These are phyloP conservation scores for Volucella inanis DNA, from an alignment of 2,888 invertebrate species.

Conservation along the genomic window DNA sequence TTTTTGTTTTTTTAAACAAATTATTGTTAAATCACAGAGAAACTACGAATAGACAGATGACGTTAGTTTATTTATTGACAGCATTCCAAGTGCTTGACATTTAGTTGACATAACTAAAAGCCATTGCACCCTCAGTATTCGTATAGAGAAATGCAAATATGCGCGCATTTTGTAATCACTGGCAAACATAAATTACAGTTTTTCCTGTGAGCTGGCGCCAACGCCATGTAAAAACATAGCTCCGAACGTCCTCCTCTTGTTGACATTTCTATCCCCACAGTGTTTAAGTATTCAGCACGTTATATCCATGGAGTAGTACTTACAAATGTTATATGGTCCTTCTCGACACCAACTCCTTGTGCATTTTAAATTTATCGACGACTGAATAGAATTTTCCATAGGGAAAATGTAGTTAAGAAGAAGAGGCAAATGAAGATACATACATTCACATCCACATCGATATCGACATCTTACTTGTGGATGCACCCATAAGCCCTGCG, in stretches of 20 bases:
- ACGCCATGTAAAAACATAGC: slow-evolving; percentile 8
- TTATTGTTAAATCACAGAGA: neutral
- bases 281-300: slow-evolving; percentile 29
- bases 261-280: slow-evolving; percentile 18
- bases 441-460: neutral
- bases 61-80: slow-evolving; percentile 22
- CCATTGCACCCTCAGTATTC: slow-evolving; percentile 19
- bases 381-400: slow-evolving; percentile 43
- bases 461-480: slow-evolving; percentile 23
- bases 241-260: neutral
- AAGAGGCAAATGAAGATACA: neutral
- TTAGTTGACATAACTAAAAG: slow-evolving; percentile 55
- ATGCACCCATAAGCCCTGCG: slow-evolving; percentile 6
- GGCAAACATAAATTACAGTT: slow-evolving; percentile 8
- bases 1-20: slow-evolving; percentile 6
- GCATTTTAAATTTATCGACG: slow-evolving; percentile 60
- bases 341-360: slow-evolving; percentile 25
- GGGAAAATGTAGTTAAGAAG: slow-evolving; percentile 3
- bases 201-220: slow-evolving; percentile 27
- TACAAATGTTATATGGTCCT: neutral
- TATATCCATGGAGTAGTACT: neutral
- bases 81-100: slow-evolving; percentile 33
- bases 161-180: slow-evolving; percentile 8
- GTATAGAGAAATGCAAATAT: slow-evolving; percentile 5
- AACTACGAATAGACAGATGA: slow-evolving; percentile 35